Evolutionary conservation across 2,113 vertebrate genomes (phyloP), one percentile per base, ranked within the genome.

Genomic region (Gila orcuttii): DNA sequence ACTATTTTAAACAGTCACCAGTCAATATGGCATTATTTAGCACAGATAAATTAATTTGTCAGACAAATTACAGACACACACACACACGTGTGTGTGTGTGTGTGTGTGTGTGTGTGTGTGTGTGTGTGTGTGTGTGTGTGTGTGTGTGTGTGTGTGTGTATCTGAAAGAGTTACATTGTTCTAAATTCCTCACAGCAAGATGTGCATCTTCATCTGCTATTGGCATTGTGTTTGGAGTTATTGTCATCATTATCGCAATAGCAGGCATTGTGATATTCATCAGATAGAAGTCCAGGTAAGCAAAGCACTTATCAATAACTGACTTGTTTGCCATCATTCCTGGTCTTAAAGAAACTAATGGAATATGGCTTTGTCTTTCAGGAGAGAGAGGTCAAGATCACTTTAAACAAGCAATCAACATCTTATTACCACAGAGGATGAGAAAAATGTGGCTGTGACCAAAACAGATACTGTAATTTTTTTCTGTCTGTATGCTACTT

Each of bases 181-280:
- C 33, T 62, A 31, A 55, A 45, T 50, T 79, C 42, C 78, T 36
- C 45, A 47, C 25, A 60, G 71, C 42, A 76, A 52, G 8, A 74
- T 25, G 31, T 7, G 60, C 62, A 31, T 42, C 23, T 71, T n/a
- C 66, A 42, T 31, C 50, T 42, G 21, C 28, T 21, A 3, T 60
- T 62, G 82, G 15, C 6, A 82, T 89, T 33, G 52, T 89, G 80
- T 4, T 81, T 78, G 82, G 60, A 45, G 25, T 86, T 13, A 33
- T 78, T 25, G 17, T 87, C 31, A 17, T 52, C 23, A 6, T 86
- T 8, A 9, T 59, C 36, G 21, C 52, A 31, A 52, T 86, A 82
- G 21, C 31, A 28, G 17, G 33, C 45, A 55, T 85, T 55, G 21
- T 50, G 13, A 45, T 68, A 21, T 87, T 52, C 42, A 19, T 55